Evolutionary conservation across 2,797 vertebrate genomes (phyloP).

Genomic region (Lophura swinhoii): DNA sequence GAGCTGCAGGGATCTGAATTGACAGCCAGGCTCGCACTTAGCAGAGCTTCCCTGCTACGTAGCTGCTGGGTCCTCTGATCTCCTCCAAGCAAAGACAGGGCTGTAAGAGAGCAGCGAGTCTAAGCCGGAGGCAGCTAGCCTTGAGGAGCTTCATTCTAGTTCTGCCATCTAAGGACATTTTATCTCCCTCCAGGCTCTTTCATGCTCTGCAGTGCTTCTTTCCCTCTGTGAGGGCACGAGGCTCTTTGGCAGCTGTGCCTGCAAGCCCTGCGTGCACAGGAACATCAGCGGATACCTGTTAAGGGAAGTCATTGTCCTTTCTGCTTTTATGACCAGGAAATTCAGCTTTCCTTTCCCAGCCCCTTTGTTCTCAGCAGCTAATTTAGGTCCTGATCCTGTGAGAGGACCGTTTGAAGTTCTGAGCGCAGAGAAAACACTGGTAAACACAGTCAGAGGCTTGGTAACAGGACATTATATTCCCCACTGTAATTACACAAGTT

Average conservation of each 20-base stretch:
- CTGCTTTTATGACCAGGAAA: conserved; percentile 43
- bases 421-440: conserved; percentile 47
- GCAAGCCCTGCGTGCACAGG: neutral
- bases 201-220: neutral
- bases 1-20: neutral
- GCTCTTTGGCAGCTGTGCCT: neutral
- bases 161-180: neutral
- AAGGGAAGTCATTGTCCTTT: conserved; percentile 48
- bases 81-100: neutral
- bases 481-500: conserved; percentile 27
- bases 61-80: neutral
- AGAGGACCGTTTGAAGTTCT: conserved; percentile 63
- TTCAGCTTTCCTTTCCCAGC: conserved; percentile 21
- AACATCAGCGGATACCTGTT: neutral
- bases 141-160: neutral
- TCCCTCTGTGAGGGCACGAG: neutral
- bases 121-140: neutral
- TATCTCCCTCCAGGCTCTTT: neutral
- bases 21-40: neutral
- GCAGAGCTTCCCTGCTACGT: neutral
- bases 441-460: conserved; percentile 33
- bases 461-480: conserved; percentile 46
- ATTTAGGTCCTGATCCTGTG: conserved; percentile 13
- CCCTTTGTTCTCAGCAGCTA: conserved; percentile 59
- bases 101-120: neutral